Conservation (phyloP, 2,888 invertebrate species). For the Sthenelais limicola region DNA sequence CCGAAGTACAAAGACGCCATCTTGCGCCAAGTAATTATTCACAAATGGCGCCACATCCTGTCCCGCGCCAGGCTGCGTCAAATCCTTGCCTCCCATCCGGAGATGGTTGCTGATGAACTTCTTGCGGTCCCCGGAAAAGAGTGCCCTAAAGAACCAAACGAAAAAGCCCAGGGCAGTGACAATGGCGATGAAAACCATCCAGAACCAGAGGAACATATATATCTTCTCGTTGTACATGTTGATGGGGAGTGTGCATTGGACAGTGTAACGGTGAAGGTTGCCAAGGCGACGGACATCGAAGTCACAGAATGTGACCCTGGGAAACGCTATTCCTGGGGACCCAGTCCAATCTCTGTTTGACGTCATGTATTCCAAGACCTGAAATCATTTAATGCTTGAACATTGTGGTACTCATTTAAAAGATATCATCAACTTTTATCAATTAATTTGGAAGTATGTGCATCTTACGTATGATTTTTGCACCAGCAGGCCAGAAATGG, state of each 20-base stretch:
- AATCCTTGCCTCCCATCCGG: neutral
- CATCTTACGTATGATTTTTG: too few species aligned
- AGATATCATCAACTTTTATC: too few species aligned
- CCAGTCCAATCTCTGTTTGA: conserved; percentile 47
- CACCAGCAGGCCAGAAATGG: too few species aligned
- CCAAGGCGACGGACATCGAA: conserved; percentile 51
- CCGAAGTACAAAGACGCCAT: conserved; percentile 52
- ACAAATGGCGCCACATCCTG: conserved; percentile 36
- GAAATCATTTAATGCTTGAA: too few species aligned
- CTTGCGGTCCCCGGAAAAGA: neutral
- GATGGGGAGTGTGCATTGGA: conserved; percentile 59
- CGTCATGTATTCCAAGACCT: conserved; percentile 20
- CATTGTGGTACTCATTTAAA: too few species aligned
- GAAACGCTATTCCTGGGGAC: conserved; percentile 50
- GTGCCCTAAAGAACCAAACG: conserved; percentile 55
- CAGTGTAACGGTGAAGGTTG: conserved; percentile 64
- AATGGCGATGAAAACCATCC: conserved; percentile 63
- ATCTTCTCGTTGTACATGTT: conserved; percentile 47
- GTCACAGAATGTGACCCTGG: conserved; percentile 51
- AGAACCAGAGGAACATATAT: conserved; percentile 50
- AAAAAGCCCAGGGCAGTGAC: conserved; percentile 60
- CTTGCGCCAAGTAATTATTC: conserved; percentile 45
- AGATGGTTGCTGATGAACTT: conserved; percentile 3
- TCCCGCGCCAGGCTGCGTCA: neutral
- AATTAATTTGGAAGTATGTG: too few species aligned